Base-by-base conservation (phyloP, 1,140 invertebrate species). In the Heliconius eleuchia region DNA sequence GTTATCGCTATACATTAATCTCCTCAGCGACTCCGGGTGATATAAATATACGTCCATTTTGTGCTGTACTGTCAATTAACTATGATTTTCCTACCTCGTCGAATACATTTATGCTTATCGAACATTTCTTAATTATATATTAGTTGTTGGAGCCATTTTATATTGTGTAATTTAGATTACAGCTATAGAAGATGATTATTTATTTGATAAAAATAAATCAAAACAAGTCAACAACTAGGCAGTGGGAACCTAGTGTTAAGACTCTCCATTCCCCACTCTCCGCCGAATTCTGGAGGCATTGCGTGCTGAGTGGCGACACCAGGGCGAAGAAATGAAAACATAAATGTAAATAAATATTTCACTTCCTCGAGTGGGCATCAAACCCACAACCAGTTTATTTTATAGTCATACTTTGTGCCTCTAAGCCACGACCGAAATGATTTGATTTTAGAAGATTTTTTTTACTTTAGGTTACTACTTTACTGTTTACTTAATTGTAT, bases 1-100 rank as follows among this genome's bases (percentile, higher is more conserved):
- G 79, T 87, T 91, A 89, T 89, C 88, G 83, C 18, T 71, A 39
- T 3, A 77, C 83, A 87, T 89, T 87, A 86, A 89, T 89, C 89
- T 88, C 82, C 84, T 73, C 79, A 82, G 72, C 72, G 78, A 80
- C 75, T 78, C 80, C 74, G 77, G 46, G 74, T 80, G 77, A 79
- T 84, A 84, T 84, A 83, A 84, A 84, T 80, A 76, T 71, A 76
- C 74, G 57, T 73, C 79, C 72, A 80, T 70, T 77, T 80, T 77
- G 42, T 71, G 37, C 34, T 42, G 16, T 50, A 39, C 11, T 73
- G 52, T 50, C 75, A 80, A 73, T 55, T 73, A 74, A 66, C 34
- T 74, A 55, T 71, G 30, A 74, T 70, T 71, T 66, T 66, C 23
- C 60, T 30, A 27, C n/a, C 2, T 13, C 2, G 23, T 66, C 23